phyloP scores from a whole-genome alignment of 2,888 invertebrate genomes.

The Agrochola circellaris region DNA sequence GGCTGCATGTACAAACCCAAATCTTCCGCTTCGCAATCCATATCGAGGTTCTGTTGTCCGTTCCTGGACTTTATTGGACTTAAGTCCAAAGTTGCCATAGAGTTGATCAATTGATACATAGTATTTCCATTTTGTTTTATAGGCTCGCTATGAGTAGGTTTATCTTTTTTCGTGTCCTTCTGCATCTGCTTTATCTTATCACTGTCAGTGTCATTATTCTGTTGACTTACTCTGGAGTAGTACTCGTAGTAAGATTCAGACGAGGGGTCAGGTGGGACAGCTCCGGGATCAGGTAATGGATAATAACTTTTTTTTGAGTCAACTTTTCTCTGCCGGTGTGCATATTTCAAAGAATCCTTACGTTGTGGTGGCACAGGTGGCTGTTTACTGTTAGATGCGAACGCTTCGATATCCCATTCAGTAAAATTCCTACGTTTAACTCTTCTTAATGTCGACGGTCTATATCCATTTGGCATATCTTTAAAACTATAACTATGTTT shows the following conservation, averaged over 20 bases:
- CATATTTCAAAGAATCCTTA: conserved; percentile 89
- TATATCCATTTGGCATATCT: conserved; percentile 91
- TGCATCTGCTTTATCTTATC: conserved; percentile 86
- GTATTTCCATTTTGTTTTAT: conserved; percentile 75
- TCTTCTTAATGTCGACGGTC: conserved; percentile 90
- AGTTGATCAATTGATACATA: conserved; percentile 87
- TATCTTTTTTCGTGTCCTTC: conserved; percentile 81
- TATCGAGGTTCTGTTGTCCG: conserved; percentile 80
- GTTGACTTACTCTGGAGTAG: conserved; percentile 89
- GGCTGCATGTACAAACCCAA: conserved; percentile 87
- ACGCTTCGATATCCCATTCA: conserved; percentile 91
- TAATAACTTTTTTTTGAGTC: conserved; percentile 86
- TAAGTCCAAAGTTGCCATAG: conserved; percentile 88
- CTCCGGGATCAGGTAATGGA: conserved; percentile 87
- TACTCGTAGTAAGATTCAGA: conserved; percentile 89
- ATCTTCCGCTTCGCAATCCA: conserved; percentile 86
- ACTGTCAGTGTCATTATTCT: conserved; percentile 88
- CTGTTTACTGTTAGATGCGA: conserved; percentile 81
- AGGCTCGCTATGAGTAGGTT: conserved; percentile 67
- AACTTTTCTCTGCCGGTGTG: conserved; percentile 87
- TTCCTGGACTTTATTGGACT: conserved; percentile 83
- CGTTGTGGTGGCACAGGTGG: conserved; percentile 86
- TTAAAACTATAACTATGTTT: conserved; percentile 91
- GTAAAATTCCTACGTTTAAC: conserved; percentile 90
- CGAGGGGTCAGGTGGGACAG: conserved; percentile 86